phyloP scores from a whole-genome alignment of 2,888 invertebrate genomes.

The Myopa tessellatipennis region DNA sequence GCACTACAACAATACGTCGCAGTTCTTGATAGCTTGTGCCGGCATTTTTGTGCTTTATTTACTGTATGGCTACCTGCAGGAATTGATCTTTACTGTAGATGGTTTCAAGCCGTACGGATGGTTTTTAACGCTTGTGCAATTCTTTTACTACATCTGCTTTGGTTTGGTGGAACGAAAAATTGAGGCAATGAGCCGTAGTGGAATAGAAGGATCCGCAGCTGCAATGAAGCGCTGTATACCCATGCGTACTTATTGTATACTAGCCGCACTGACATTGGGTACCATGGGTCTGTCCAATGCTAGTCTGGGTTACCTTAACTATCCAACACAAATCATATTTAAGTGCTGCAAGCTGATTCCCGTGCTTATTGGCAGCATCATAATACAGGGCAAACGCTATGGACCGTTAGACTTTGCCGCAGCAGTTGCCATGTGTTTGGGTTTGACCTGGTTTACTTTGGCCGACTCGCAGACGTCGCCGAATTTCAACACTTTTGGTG shows the following conservation, averaged over 20 bases:
- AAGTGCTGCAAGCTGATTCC: constrained; percentile 98
- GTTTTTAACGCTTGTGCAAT: constrained; percentile 93
- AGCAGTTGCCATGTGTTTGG: constrained; percentile 87
- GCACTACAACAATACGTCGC: constrained; percentile 72
- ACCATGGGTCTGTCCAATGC: constrained; percentile 98
- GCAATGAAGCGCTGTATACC: constrained; percentile 81
- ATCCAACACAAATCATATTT: constrained; percentile 97
- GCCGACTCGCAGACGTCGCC: constrained; percentile 81
- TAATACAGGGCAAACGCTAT: constrained; percentile 91
- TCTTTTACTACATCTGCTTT: constrained; percentile 85
- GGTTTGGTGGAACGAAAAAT: constrained; percentile 78
- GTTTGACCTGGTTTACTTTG: constrained; percentile 90
- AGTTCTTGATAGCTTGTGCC: constrained; percentile 80
- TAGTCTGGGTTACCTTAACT: constrained; percentile 93
- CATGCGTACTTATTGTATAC: constrained; percentile 79
- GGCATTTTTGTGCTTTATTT: constrained; percentile 90
- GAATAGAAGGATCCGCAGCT: constrained; percentile 55
- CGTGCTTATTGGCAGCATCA: constrained; percentile 91
- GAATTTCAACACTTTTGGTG: constrained; percentile 78
- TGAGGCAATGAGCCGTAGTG: constrained; percentile 64
- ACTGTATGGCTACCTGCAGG: constrained; percentile 91
- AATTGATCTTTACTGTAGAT: constrained; percentile 90
- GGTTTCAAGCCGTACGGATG: constrained; percentile 91
- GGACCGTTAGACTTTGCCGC: constrained; percentile 85
- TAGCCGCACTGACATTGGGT: constrained; percentile 89